These are phyloP conservation scores for Ardeotis arabs DNA, from an alignment of 2,113 vertebrate species.

Conservation along the genomic window DNA sequence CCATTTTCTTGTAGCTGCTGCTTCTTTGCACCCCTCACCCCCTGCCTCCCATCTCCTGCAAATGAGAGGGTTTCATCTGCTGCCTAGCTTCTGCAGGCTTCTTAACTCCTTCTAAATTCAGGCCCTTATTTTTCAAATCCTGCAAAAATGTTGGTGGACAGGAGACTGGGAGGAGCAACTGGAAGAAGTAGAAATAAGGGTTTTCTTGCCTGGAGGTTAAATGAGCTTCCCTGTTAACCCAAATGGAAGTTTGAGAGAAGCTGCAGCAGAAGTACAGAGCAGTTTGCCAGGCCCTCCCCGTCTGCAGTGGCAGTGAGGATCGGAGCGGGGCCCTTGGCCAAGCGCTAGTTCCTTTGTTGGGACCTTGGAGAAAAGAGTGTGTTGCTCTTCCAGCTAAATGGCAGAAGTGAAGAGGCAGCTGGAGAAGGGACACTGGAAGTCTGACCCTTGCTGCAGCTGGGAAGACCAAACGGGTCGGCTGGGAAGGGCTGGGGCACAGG, in stretches of 20 bases:
- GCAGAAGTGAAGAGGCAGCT: background rate
- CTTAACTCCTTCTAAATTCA: background rate
- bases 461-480: fast-evolving
- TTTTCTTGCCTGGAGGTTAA: background rate
- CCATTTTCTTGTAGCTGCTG: background rate
- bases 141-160: background rate
- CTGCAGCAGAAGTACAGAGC: background rate
- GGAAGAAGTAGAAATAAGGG: background rate
- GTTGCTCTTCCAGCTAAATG: background rate
- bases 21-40: background rate
- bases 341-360: background rate
- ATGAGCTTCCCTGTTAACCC: background rate
- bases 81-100: background rate
- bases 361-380: background rate
- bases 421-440: background rate
- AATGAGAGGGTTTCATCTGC: fast-evolving
- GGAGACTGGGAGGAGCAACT: background rate
- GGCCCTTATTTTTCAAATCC: background rate
- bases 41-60: background rate
- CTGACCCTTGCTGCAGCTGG: background rate
- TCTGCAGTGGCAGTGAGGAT: background rate
- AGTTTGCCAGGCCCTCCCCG: background rate
- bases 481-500: background rate
- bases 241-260: background rate
- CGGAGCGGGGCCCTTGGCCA: background rate